A percentile compares a stretch with the other conserved stretches of the same genome.
Evolutionary conservation across 2,888 invertebrate genomes (phyloP).

Genomic region (Bombylius discolor): DNA sequence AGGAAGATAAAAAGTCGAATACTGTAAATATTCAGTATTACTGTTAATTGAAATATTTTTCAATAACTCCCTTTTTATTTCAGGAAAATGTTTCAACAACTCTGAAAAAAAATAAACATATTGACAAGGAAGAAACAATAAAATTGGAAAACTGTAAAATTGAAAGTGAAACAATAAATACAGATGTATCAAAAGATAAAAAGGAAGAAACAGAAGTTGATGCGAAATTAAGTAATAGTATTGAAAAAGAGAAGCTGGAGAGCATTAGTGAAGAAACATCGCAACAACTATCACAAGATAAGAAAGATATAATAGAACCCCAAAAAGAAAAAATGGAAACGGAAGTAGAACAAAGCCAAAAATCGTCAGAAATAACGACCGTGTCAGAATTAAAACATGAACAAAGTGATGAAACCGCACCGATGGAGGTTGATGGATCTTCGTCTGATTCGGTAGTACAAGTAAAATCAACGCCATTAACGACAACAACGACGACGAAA

Average conservation of each 20-base stretch:
- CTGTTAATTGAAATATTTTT: neutral
- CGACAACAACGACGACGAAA: neutral
- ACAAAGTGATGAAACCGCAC: constrained; percentile 19
- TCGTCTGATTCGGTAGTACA: neutral
- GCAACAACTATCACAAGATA: neutral
- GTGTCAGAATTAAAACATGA: neutral
- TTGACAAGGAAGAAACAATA: constrained; percentile 9
- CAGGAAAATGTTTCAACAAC: neutral
- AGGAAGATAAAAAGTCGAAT: constrained; percentile 15
- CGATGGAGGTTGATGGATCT: constrained; percentile 29
- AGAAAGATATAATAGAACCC: neutral
- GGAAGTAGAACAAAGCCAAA: neutral
- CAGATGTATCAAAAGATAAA: constrained; percentile 7
- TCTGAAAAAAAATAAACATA: constrained; percentile 1
- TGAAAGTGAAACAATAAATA: neutral
- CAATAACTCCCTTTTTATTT: neutral
- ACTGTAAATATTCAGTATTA: neutral
- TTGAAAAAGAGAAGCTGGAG: neutral
- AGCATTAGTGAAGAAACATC: neutral
- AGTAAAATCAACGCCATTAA: neutral
- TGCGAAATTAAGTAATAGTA: neutral
- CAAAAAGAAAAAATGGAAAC: neutral
- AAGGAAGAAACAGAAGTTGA: constrained; percentile 6
- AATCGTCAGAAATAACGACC: neutral
- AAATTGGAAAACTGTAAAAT: neutral